Conservation (phyloP, 30 jellyfish, hydroid and myxozoan genomes). For the Aurelia sp. region DNA sequence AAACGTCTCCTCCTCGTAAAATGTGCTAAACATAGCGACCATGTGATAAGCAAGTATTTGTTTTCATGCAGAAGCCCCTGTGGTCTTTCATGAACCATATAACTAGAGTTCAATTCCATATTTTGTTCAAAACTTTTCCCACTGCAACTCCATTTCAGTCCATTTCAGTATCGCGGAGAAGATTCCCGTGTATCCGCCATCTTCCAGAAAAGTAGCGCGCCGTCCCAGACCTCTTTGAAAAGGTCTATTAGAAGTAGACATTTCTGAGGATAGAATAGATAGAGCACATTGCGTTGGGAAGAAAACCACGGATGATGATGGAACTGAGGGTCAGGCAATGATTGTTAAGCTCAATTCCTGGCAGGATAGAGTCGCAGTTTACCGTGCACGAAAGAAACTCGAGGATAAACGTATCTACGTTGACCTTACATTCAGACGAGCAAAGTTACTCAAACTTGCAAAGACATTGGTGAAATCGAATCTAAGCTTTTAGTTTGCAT, state of each 20-base stretch:
- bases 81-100: no score
- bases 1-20: no score
- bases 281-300: conserved; percentile 1
- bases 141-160: no score
- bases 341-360: conserved; percentile 11
- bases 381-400: conserved; percentile 36
- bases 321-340: conserved; percentile 2
- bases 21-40: no score
- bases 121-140: no score
- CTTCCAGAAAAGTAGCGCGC: no score
- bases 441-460: conserved; percentile 39
- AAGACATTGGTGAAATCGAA: not conserved
- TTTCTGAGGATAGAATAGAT: not conserved
- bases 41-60: no score
- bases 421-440: conserved; percentile 29
- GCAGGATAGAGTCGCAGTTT: conserved; percentile 13
- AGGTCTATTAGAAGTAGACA: conserved; percentile 25
- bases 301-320: conserved; percentile 7
- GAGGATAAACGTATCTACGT: conserved; percentile 5
- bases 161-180: no score
- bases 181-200: no score
- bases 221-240: no score
- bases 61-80: no score
- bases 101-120: no score
- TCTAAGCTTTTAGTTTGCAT: not conserved